phyloP scores from a whole-genome alignment of 2,113 vertebrate species.

The Ranitomeya imitator region DNA sequence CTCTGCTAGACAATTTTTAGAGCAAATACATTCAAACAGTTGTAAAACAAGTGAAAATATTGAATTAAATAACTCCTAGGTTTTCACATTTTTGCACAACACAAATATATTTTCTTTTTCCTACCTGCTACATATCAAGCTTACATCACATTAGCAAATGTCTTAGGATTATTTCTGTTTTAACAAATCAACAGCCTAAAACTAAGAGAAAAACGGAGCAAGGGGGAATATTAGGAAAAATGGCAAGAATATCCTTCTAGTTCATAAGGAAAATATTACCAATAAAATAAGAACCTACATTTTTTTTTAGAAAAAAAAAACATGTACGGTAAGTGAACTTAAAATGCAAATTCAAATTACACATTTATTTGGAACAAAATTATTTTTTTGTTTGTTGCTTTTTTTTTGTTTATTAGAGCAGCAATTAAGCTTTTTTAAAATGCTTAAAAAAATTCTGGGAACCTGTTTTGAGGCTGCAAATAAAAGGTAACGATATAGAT shows the following conservation, averaged over 20 bases:
- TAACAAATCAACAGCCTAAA: neutral
- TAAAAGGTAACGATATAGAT: no score
- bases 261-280: neutral
- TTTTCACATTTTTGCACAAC: neutral
- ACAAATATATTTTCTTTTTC: no score
- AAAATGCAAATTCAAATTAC: no score
- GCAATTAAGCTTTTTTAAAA: neutral
- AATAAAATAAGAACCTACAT: neutral
- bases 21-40: neutral
- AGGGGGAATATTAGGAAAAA: no score
- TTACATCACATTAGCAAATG: no score
- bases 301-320: neutral
- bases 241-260: neutral
- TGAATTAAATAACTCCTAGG: neutral
- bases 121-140: no score
- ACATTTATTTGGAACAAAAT: no score
- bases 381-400: no score
- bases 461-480: no score
- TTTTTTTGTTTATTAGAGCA: neutral
- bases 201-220: neutral
- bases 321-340: neutral
- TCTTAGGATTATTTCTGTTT: neutral
- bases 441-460: no score
- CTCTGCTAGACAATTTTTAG: neutral
- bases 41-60: neutral